These are phyloP conservation scores for Saimiri boliviensis DNA, from an alignment of 2,113 vertebrate species.

Conservation along the genomic window DNA sequence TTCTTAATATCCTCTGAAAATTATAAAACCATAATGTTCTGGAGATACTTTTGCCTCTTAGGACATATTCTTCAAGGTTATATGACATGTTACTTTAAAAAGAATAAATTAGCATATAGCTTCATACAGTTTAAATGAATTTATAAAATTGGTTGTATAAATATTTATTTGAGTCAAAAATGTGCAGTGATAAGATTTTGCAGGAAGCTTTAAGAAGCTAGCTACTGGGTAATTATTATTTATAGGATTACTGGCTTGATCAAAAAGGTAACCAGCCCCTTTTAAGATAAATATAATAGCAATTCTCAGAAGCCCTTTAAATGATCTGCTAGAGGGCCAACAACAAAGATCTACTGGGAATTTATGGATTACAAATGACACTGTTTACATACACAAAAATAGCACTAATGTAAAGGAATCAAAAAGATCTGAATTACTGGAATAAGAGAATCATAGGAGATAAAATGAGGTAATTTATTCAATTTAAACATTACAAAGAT, in stretches of 20 bases:
- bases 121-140: background rate
- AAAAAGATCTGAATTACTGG: background rate
- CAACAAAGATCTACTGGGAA: background rate
- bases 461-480: background rate
- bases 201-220: background rate
- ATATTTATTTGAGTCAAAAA: background rate
- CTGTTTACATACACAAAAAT: background rate
- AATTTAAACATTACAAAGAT: background rate
- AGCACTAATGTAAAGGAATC: background rate
- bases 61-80: background rate
- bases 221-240: background rate
- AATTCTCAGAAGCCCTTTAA: background rate
- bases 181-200: background rate
- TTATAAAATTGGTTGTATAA: background rate
- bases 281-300: background rate
- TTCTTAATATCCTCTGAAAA: background rate
- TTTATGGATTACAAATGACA: background rate
- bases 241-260: background rate
- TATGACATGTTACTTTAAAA: background rate
- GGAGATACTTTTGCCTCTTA: background rate
- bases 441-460: background rate
- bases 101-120: background rate
- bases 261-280: background rate
- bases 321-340: background rate
- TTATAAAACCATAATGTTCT: background rate